phyloP scores from a whole-genome alignment of 2,888 invertebrate species.

The Netelia melanura region DNA sequence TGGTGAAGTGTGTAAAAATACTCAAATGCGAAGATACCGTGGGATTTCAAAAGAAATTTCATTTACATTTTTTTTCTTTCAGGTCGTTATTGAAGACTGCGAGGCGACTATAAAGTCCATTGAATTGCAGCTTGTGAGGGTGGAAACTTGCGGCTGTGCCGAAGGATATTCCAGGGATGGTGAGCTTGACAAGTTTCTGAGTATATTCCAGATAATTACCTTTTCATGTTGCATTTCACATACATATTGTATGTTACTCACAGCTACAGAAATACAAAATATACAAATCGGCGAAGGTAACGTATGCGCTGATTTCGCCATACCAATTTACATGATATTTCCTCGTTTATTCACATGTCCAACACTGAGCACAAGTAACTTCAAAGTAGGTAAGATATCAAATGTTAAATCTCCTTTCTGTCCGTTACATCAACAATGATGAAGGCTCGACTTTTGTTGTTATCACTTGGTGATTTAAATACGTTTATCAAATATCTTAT shows the following conservation, averaged over 20 bases:
- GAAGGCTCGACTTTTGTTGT: not conserved
- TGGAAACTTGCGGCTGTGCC: conserved; percentile 97
- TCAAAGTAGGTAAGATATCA: conserved; percentile 93
- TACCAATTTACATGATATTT: conserved; percentile 98
- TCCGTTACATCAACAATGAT: not conserved
- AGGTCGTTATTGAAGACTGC: conserved; percentile 92
- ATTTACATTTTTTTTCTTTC: conserved; percentile 67
- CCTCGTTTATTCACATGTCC: conserved; percentile 98
- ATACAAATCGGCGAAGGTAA: conserved; percentile 98
- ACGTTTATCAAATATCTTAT: conserved; percentile 64
- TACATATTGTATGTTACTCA: conserved; percentile 69
- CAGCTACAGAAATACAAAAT: conserved; percentile 99
- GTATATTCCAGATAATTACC: not conserved
- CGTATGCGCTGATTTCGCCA: conserved; percentile 91
- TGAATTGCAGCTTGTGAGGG: conserved; percentile 96
- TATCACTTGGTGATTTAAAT: not conserved
- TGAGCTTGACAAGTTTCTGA: conserved; percentile 80
- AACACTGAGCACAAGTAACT: conserved; percentile 94
- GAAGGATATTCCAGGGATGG: conserved; percentile 97
- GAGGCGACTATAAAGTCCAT: conserved; percentile 95
- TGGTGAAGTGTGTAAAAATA: conserved; percentile 88
- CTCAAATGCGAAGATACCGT: not conserved
- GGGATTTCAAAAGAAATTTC: not conserved
- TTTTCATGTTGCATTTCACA: not conserved
- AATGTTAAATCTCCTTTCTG: not conserved